A percentile compares a stretch with the other conserved stretches of the same genome.
phyloP scores from a whole-genome alignment of 2,113 vertebrate genomes.

The Cariama cristata region DNA sequence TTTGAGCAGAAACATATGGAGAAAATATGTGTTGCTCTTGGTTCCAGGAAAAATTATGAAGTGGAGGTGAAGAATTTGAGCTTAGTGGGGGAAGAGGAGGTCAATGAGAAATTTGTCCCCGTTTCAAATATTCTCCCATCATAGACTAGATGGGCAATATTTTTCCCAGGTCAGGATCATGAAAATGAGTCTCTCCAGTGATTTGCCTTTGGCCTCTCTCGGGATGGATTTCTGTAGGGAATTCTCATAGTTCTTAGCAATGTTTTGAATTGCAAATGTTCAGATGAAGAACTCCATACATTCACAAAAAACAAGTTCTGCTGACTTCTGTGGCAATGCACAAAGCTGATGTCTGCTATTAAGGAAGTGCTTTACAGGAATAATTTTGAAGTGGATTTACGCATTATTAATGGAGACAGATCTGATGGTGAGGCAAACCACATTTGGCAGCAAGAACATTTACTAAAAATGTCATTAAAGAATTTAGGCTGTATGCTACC shows the following conservation, averaged over 20 bases:
- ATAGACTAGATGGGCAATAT: neutral
- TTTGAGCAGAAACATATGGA: constrained; percentile 59
- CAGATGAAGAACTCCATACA: constrained; percentile 5
- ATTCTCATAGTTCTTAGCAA: neutral
- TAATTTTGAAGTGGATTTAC: constrained; percentile 1
- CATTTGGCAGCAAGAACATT: constrained; percentile 49
- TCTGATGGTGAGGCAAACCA: constrained; percentile 48
- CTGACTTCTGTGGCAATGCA: neutral
- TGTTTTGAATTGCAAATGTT: constrained; percentile 2
- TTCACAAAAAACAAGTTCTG: neutral
- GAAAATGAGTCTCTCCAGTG: neutral
- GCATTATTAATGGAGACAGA: constrained; percentile 48
- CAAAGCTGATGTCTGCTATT: neutral
- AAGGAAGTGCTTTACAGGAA: neutral
- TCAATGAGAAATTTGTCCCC: constrained; percentile 54
- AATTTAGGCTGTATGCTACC: constrained; percentile 26
- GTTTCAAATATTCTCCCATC: constrained; percentile 45
- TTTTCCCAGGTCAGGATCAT: neutral
- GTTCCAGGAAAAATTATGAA: constrained; percentile 35
- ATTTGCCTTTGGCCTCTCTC: neutral
- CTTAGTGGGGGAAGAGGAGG: constrained; percentile 21
- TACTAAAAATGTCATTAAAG: constrained; percentile 51
- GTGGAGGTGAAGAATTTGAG: constrained; percentile 31
- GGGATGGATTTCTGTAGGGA: neutral
- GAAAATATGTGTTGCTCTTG: neutral